These are phyloP conservation scores for Protosalanx chinensis DNA, from an alignment of 2,797 vertebrate species.

Conservation along the genomic window DNA sequence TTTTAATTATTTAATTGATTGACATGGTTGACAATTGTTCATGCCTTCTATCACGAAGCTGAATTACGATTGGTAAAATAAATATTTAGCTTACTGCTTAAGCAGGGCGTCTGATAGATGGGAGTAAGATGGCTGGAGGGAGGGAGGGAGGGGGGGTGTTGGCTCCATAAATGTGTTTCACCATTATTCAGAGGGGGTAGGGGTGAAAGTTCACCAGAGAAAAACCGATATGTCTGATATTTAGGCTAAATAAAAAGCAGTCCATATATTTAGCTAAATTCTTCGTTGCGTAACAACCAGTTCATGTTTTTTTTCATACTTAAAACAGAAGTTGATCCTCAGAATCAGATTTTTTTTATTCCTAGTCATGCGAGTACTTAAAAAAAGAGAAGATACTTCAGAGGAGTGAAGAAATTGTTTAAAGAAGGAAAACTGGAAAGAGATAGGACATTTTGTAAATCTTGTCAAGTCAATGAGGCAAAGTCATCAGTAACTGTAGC, in stretches of 20 bases:
- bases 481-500: constrained; percentile 3
- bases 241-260: background rate
- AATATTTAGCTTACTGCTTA: background rate
- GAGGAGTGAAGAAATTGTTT: constrained; percentile 26
- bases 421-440: background rate
- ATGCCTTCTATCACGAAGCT: no score
- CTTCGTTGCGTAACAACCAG: background rate
- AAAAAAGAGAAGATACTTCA: constrained; percentile 21
- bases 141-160: background rate
- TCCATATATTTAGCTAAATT: no score
- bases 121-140: background rate
- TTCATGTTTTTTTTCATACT: constrained; percentile 1
- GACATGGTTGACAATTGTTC: no score
- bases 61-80: background rate
- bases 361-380: constrained; percentile 12
- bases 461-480: no score
- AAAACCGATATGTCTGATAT: no score
- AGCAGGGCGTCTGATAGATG: background rate
- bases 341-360: no score
- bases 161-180: constrained; percentile 18
- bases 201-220: constrained; percentile 25
- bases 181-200: constrained; percentile 1
- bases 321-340: constrained; percentile 11
- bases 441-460: constrained; percentile 5
- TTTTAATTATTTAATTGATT: no score